These are phyloP conservation scores for Calcarius lapponicus DNA, from an alignment of 2,797 vertebrate species.

Conservation along the genomic window DNA sequence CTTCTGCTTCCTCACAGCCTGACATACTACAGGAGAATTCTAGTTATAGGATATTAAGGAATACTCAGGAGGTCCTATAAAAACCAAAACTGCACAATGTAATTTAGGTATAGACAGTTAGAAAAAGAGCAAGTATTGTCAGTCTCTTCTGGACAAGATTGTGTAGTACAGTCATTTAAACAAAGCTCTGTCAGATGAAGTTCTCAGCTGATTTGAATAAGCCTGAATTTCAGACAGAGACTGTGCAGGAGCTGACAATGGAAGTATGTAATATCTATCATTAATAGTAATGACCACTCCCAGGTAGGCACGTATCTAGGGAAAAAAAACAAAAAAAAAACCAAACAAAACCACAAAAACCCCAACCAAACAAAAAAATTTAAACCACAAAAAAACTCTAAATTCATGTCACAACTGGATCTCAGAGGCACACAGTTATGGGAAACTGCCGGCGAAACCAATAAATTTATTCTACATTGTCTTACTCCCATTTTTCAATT, in stretches of 20 bases:
- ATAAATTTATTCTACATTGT: neutral
- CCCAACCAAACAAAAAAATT: neutral
- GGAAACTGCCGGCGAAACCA: neutral
- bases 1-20: neutral
- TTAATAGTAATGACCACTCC: neutral
- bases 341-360: fast-evolving
- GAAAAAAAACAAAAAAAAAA: neutral
- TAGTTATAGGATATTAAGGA: neutral
- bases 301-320: neutral
- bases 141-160: neutral
- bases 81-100: neutral
- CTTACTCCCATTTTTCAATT: neutral
- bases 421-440: neutral
- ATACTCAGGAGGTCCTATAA: neutral
- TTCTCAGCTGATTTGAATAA: neutral
- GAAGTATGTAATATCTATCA: neutral
- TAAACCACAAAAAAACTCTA: neutral
- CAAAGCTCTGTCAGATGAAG: neutral
- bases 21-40: neutral
- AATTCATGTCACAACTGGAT: neutral
- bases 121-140: neutral
- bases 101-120: neutral
- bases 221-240: neutral
- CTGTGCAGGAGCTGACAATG: neutral
- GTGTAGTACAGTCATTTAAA: neutral